Evolutionary conservation across 2,113 vertebrate genomes (phyloP), one percentile per base, ranked within the genome.

Genomic region (Cheilinus undulatus): DNA sequence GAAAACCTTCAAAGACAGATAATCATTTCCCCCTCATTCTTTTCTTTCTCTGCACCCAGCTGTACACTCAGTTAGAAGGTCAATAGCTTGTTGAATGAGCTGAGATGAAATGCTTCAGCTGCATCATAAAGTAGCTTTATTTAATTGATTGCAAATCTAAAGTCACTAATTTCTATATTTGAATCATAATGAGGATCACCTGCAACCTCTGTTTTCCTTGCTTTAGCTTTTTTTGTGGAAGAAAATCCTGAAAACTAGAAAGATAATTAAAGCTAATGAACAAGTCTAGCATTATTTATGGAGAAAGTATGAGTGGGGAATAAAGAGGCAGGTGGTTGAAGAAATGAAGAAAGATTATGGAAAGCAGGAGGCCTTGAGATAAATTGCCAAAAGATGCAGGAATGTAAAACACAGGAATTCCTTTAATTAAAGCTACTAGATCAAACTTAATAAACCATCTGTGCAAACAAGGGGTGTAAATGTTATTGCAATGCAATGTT

Each of bases 1-100:
- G 73, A 80, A 82, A 78, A 58, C 63, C 61, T 32, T n/a, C 46
- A 84, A 48, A 50, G 82, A 68, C 53, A 51, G 36, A 72, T 50
- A 10, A 23, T 70, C 50, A 42, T 11, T 46, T 69, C 76, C 54
- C 19, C 28, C 42, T 46, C 40, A 66, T 73, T 83, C 73, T 68
- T 45, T 46, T 17, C 46, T 57, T 53, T 67, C 62, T 61, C 61
- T 67, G 28, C 52, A 53, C 28, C 11, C n/a, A 1, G 69, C 53
- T 57, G 24, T 51, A 27, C 7, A 17, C 28, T 54, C 38, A 46
- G 46, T 13, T 19, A 43, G 26, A 20, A 48, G 34, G 60, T 74
- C 76, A 58, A 48, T 40, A 34, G 30, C 48, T 36, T 30, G 26
- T 46, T 30, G 49, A 49, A 50, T 14, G 19, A 13, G 14, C 20